Evolutionary conservation across 2,888 invertebrate genomes (phyloP).

Genomic region (Phlogophora meticulosa): DNA sequence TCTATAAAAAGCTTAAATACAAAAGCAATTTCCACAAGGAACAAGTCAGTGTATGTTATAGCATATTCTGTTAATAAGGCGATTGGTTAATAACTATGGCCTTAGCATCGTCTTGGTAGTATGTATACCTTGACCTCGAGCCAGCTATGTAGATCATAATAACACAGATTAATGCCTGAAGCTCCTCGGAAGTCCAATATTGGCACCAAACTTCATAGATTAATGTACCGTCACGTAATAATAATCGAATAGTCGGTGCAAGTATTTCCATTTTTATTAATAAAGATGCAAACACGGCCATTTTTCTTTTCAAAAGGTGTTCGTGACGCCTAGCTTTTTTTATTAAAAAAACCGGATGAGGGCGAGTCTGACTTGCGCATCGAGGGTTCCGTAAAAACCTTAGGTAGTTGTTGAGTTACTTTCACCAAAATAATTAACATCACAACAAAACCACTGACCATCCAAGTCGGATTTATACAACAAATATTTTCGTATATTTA

Average conservation of each 20-base stretch:
- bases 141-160: slow-evolving; percentile 24
- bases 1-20: too few relatives aligned
- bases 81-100: slow-evolving; percentile 28
- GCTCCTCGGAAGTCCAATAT: slow-evolving; percentile 39
- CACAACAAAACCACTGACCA: too few relatives aligned
- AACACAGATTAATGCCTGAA: slow-evolving; percentile 31
- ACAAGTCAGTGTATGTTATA: too few relatives aligned
- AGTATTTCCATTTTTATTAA: neutral
- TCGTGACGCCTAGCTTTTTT: neutral
- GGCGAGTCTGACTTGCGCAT: too few relatives aligned
- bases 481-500: too few relatives aligned
- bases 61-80: neutral
- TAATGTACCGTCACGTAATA: slow-evolving; percentile 35
- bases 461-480: too few relatives aligned
- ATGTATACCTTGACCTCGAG: slow-evolving; percentile 29
- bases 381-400: too few relatives aligned
- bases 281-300: neutral
- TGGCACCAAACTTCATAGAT: slow-evolving; percentile 33
- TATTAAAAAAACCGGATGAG: too few relatives aligned
- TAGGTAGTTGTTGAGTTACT: too few relatives aligned
- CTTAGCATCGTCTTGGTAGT: too few relatives aligned
- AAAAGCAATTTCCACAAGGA: too few relatives aligned
- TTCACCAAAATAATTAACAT: too few relatives aligned
- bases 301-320: neutral
- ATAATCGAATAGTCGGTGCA: neutral